A percentile compares a stretch with the other conserved stretches of the same genome.
These are phyloP conservation scores for Actinia equina DNA, from an alignment of 64 coral and sea anemone genomes.

Conservation along the genomic window DNA sequence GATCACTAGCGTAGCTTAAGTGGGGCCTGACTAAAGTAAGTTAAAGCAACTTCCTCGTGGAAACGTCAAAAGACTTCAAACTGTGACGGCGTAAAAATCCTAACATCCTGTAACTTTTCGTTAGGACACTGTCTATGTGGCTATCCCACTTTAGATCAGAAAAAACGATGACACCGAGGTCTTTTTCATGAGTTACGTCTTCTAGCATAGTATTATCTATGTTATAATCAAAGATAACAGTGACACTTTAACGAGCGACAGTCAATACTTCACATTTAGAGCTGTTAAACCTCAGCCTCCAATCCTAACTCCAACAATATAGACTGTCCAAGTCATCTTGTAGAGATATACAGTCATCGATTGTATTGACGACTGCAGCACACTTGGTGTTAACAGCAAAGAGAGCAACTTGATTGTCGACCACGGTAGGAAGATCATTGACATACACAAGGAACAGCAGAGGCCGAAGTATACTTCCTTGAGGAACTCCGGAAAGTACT, in stretches of 20 bases:
- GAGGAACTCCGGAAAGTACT: too few relatives aligned
- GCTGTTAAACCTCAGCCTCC: conserved; percentile 13
- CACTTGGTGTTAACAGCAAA: conserved; percentile 55
- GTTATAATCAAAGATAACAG: conserved; percentile 13
- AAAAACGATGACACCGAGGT: not conserved
- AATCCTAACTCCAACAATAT: conserved; percentile 23
- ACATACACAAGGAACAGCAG: conserved; percentile 35
- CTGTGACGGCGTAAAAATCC: conserved; percentile 8
- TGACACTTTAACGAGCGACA: not conserved
- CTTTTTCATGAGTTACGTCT: conserved; percentile 10
- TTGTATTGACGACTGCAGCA: conserved; percentile 10
- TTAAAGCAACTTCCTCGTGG: conserved; percentile 11
- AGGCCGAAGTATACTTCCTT: too few relatives aligned
- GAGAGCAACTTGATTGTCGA: not conserved
- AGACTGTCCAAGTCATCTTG: conserved; percentile 46
- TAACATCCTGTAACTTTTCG: conserved; percentile 11
- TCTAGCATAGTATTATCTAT: conserved; percentile 19
- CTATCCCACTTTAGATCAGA: conserved; percentile 9
- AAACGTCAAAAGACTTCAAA: conserved; percentile 8
- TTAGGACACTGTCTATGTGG: conserved; percentile 9
- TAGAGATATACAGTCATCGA: conserved; percentile 23
- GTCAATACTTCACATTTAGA: conserved; percentile 23
- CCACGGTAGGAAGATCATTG: too few relatives aligned
- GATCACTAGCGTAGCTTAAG: conserved; percentile 11
- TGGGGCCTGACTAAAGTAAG: conserved; percentile 6